Evolutionary conservation across 53 echinoderm and acorn worm species (phyloP).

Genomic region (Crossaster papposus): DNA sequence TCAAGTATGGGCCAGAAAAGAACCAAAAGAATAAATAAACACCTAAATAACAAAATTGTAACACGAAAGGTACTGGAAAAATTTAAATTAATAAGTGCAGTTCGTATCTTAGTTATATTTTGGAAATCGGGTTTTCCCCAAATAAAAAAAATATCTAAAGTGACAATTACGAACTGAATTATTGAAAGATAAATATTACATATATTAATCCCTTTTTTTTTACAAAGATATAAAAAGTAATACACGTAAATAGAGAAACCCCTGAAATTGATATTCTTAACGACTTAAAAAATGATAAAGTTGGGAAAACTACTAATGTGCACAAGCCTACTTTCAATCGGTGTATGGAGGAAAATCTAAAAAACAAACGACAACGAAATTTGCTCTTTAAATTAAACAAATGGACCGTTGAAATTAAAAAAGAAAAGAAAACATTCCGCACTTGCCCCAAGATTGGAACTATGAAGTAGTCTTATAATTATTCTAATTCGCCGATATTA

Average conservation of each 20-base stretch:
- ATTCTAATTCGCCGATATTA: neutral
- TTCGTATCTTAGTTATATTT: neutral
- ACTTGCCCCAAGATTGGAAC: neutral
- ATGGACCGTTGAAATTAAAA: neutral
- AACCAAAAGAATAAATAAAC: neutral
- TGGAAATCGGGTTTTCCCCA: neutral
- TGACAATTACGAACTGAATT: constrained; percentile 12
- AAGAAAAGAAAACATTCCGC: neutral
- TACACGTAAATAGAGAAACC: neutral
- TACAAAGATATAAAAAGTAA: constrained; percentile 53
- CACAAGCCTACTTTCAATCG: neutral
- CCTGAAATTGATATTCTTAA: neutral
- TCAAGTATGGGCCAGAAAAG: neutral
- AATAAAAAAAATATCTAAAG: neutral
- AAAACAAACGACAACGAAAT: neutral
- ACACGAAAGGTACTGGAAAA: neutral
- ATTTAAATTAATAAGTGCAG: neutral
- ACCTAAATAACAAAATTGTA: neutral
- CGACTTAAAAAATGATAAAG: neutral
- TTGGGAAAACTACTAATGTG: neutral
- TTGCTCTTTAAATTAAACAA: neutral
- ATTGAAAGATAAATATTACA: constrained; percentile 1
- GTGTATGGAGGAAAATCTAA: neutral
- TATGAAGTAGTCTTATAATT: neutral
- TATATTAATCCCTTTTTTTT: constrained; percentile 6